Base-by-base conservation (phyloP, 2,113 vertebrate species). In the Actenoides lindsayi region DNA sequence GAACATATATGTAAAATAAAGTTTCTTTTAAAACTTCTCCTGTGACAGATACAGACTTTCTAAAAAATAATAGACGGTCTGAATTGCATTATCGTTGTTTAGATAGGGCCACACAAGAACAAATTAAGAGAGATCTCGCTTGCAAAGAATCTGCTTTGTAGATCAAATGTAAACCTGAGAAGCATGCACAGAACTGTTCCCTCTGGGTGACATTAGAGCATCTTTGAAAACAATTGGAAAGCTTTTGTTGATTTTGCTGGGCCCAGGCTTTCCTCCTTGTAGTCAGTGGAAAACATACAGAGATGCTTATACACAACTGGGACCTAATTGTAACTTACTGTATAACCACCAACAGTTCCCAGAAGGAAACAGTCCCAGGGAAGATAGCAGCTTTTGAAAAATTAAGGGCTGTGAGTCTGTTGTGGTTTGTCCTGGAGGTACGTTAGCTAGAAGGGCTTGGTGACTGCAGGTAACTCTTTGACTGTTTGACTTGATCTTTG, bases 281-380 rank as follows among this genome's bases (percentile, higher is more conserved):
- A 11, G 11, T 30, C 37, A 13, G 81, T 23, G 50, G 24, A 21
- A 69, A 62, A 41, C 5, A 8, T 4, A 4, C 2, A 63, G 75
- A 88, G 50, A 19, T 67, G 42, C 64, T 64, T 42, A 11, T 5
- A 5, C 7, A 2, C 21, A 31, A 0, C 24, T 44, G 27, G 35
- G 16, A 44, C 33, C 30, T 70, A 5, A 19, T 1, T 67, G 54
- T 16, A 24, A 14, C 16, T 48, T 16, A 4, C 16, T 1, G 0
- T 6, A 4, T 30, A n/a, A 51, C 10, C 48, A 30, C 0, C 0
- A 18, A 1, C 3, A 1, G 54, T 20, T 70, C 79, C 65, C 44
- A 71, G 53, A 16, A 42, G 62, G 65, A 31, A 67, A 35, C 31
- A 4, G 16, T 16, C 12, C 39, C 24, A 8, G 6, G 50, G 77